These are phyloP conservation scores for Penaeus indicus DNA, from an alignment of 1,140 invertebrate genomes.

Conservation along the genomic window DNA sequence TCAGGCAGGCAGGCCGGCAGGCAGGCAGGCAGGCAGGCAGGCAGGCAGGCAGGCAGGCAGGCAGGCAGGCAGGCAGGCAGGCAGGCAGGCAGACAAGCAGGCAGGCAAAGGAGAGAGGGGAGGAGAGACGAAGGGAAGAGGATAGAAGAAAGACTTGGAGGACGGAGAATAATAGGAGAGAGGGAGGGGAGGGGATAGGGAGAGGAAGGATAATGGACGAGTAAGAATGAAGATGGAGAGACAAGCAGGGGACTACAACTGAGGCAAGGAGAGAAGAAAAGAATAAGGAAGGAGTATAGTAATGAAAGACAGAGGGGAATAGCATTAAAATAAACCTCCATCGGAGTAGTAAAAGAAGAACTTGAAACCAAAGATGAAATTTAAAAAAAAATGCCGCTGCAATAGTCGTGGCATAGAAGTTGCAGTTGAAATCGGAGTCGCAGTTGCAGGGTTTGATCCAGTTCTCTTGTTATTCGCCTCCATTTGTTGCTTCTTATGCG, in stretches of 20 bases:
- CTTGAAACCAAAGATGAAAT: too few species aligned
- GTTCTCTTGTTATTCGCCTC: too few species aligned
- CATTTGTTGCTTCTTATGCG: too few species aligned
- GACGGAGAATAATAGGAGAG: neutral
- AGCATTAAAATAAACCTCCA: too few species aligned
- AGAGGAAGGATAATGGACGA: neutral
- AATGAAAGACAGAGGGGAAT: too few species aligned
- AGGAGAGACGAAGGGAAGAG: neutral
- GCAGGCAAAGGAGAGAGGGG: neutral
- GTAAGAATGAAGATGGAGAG: neutral
- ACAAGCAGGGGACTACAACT: neutral
- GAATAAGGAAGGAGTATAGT: neutral
- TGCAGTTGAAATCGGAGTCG: too few species aligned
- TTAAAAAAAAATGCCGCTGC: too few species aligned
- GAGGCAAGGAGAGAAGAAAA: neutral
- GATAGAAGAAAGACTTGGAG: neutral
- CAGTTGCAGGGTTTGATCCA: too few species aligned
- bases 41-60: neutral
- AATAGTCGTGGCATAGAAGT: too few species aligned
- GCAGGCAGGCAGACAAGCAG: neutral
- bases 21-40: neutral
- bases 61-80: neutral
- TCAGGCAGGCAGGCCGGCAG: neutral
- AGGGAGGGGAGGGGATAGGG: neutral
- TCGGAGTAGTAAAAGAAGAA: too few species aligned